Evolutionary conservation across 1,140 invertebrate species (phyloP), one percentile per base, ranked within the genome.

Genomic region (Archivesica marissinica): DNA sequence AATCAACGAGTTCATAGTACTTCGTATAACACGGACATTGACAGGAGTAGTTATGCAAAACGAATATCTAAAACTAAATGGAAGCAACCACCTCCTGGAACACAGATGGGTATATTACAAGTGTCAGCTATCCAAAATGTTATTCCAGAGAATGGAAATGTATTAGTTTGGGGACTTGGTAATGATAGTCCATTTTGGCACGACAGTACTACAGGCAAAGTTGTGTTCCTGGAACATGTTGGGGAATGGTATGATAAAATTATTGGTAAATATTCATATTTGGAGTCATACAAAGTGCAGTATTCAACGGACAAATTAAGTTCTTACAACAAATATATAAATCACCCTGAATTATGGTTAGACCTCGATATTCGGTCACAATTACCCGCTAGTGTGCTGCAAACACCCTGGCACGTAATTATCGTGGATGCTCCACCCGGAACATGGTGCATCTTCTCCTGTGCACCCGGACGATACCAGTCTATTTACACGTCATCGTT

Each of bases 151-250:
- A 47, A 35, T 20, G 39, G 11, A 11, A 70, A 70, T 28, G 25
- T 70, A 23, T 30, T 70, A 4, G 66, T 70, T 47, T 70, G 66
- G 66, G 66, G 66, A 41, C 39, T 70, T 17, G 66, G 66, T 4
- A 38, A 70, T 23, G 66, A 70, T 28, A 70, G 66, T 44, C n/a
- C 66, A 41, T 70, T 23, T 25, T 70, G 66, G 66, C 39, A 70
- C 28, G 20, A 47, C 13, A 47, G 39, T 9, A 70, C 66, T 1
- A 1, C 17, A 28, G 66, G 66, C 7, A 70, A 70, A 44, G 66
- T 70, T 23, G 23, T 70, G 6, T 70, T 70, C 28, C n/a, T 70
- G 17, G 66, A 70, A 28, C 20, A 23, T 1, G 9, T 2, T 1
- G 66, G 66, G 25, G 20, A 17, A 7, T 70, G 66, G 66, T 70